Conservation (phyloP, 2,113 vertebrate species). For the Aldabrachelys gigantea region DNA sequence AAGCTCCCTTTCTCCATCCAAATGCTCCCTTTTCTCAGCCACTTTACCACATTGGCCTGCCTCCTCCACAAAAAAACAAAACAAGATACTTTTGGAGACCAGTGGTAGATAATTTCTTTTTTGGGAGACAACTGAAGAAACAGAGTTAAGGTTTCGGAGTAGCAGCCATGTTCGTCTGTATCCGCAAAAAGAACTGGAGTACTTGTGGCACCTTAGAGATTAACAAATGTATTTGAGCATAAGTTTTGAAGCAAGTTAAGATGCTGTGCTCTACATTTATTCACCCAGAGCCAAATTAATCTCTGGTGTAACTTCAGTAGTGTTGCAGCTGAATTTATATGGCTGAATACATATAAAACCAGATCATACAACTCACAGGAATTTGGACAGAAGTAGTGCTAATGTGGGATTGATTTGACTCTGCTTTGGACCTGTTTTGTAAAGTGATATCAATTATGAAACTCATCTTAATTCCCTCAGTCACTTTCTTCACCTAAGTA, state of each 20-base stretch:
- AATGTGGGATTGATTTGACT: not conserved
- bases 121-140: accelerated
- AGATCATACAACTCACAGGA: not conserved
- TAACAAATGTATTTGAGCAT: no score
- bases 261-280: not conserved
- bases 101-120: not conserved
- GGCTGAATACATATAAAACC: not conserved
- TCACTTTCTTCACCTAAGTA: not conserved
- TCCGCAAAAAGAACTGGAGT: no score
- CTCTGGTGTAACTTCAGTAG: accelerated
- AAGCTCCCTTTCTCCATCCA: not conserved
- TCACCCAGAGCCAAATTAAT: not conserved
- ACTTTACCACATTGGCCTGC: accelerated
- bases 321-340: not conserved
- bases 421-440: not conserved
- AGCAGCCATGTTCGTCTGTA: no score
- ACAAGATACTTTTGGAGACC: not conserved
- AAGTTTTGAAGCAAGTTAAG: not conserved
- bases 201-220: no score
- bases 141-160: not conserved
- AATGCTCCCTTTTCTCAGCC: not conserved
- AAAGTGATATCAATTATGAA: not conserved
- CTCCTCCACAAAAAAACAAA: not conserved
- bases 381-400: not conserved
- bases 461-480: not conserved